These are phyloP conservation scores for Congeria kusceri DNA, from an alignment of 2,888 invertebrate genomes.

Conservation along the genomic window DNA sequence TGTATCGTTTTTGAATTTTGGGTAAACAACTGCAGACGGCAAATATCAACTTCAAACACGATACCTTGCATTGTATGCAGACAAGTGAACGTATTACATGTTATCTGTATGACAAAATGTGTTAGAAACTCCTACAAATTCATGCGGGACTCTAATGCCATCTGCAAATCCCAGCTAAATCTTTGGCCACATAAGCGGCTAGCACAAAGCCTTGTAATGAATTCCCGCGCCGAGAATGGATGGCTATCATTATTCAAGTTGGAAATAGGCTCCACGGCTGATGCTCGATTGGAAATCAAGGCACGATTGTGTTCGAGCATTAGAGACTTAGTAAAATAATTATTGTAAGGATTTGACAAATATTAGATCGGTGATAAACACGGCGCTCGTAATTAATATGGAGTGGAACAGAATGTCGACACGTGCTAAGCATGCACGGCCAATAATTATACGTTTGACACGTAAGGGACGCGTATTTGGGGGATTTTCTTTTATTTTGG, in stretches of 20 bases:
- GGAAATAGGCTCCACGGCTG: slow-evolving; percentile 18
- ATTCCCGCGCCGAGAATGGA: slow-evolving; percentile 17
- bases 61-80: too few species aligned
- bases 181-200: background rate
- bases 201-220: slow-evolving; percentile 4
- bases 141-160: too few species aligned
- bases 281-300: slow-evolving; percentile 40
- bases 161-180: background rate
- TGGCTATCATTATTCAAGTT: slow-evolving; percentile 43
- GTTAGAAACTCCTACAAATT: too few species aligned
- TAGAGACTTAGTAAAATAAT: slow-evolving; percentile 58
- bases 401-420: slow-evolving; percentile 38
- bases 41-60: too few species aligned
- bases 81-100: too few species aligned
- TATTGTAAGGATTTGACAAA: slow-evolving; percentile 63
- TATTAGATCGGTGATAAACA: slow-evolving; percentile 53
- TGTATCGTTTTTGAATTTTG: too few species aligned
- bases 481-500: too few species aligned
- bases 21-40: too few species aligned
- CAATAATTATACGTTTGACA: too few species aligned
- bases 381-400: slow-evolving; percentile 51
- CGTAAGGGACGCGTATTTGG: too few species aligned
- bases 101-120: too few species aligned
- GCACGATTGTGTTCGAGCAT: slow-evolving; percentile 47
- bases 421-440: slow-evolving; percentile 10